Conservation (phyloP, 2,797 vertebrate genomes). For the Liasis olivaceus region DNA sequence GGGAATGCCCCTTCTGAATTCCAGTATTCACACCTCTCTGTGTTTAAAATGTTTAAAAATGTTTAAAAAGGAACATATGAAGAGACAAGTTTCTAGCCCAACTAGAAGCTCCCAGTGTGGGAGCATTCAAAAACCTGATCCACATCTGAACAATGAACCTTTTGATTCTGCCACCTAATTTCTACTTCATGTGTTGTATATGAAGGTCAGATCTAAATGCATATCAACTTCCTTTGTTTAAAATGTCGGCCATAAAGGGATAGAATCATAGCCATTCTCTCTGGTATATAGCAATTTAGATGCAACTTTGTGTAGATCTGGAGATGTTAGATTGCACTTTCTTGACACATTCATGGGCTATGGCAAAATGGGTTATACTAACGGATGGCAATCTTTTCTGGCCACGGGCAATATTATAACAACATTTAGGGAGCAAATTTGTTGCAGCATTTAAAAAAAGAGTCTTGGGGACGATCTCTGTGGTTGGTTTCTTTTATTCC, state of each 20-base stretch:
- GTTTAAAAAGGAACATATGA: not conserved
- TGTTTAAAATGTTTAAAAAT: not conserved
- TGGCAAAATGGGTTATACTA: not conserved
- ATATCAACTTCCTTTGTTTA: not conserved
- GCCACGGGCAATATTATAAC: not conserved
- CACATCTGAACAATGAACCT: not conserved
- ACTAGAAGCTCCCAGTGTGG: not conserved
- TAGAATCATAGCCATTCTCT: not conserved
- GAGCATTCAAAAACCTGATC: not conserved
- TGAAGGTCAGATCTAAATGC: not conserved
- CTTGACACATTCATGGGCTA: not conserved
- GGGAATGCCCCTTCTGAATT: not conserved
- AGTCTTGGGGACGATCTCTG: not conserved
- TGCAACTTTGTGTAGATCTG: not conserved
- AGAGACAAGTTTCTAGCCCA: not conserved
- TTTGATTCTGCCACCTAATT: not conserved
- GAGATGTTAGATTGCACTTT: not conserved
- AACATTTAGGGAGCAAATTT: not conserved
- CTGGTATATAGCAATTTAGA: not conserved
- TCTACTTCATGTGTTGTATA: not conserved
- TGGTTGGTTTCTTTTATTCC: not conserved
- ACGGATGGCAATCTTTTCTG: not conserved
- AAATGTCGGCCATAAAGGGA: not conserved
- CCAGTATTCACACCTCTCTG: not conserved
- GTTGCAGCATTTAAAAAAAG: not conserved